Base-by-base conservation (phyloP, 2,113 vertebrate species). In the Helogale parvula region DNA sequence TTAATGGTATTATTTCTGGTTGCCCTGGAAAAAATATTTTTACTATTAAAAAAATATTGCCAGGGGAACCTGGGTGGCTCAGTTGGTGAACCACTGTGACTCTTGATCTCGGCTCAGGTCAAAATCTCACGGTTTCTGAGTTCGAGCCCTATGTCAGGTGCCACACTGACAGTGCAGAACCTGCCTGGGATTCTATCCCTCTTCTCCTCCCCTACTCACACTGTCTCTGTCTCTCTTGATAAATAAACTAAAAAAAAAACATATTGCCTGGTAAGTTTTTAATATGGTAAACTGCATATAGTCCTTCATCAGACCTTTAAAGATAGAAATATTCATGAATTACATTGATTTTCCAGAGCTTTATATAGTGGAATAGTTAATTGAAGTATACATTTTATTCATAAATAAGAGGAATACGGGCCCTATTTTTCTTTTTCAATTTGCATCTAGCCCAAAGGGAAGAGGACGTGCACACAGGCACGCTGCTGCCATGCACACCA, bases 241-340 rank as follows among this genome's bases (percentile, higher is more conserved):
- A 57, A 60, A 25, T 60, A 23, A 60, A 60, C 7, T 23, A 10
- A 60, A 60, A 23, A 57, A 72, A 92, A 80, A 84, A 60, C 90
- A 10, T 60, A 77, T 77, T 66, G 17, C 16, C 54, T 83, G 35
- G n/a, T 52, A 89, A 57, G 31, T 94, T 91, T 93, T n/a, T 95
- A 85, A 68, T 50, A 60, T 35, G 38, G 6, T 29, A 91, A 84
- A 80, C 45, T 38, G 23, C 31, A 88, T 89, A 31, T 89, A 96
- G 72, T 93, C 90, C 71, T 81, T 96, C 5, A 68, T 41, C 3
- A 72, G 74, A 88, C 80, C 76, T 57, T 81, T 76, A 91, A 85
- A 87, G 47, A 85, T 23, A 47, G 14, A 91, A 84, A 86, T 52
- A 29, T 33, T 86, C 1, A 12, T 54, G 45, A 72, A 52, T 76